Conservation (phyloP, 2,797 vertebrate species). For the Neosalanx taihuensis region DNA sequence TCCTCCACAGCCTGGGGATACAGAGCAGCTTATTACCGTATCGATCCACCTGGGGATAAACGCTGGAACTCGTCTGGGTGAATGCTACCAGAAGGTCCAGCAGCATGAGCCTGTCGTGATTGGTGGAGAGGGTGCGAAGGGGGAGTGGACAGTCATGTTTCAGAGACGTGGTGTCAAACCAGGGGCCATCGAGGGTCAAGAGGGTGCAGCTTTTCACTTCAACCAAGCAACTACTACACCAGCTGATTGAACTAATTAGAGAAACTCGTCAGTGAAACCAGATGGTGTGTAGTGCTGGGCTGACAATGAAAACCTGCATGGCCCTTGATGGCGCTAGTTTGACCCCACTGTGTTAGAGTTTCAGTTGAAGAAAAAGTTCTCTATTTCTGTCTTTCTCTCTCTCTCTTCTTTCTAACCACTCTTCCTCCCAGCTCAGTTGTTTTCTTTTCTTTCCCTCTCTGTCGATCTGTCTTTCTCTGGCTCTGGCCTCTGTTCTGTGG, state of each 20-base stretch:
- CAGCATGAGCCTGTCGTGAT: background rate
- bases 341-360: background rate
- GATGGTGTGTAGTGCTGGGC: too few species aligned
- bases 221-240: too few species aligned
- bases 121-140: slow-evolving; percentile 17
- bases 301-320: too few species aligned
- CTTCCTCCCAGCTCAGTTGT: slow-evolving; percentile 1
- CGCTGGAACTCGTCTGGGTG: background rate
- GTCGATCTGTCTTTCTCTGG: slow-evolving; percentile 52
- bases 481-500: slow-evolving; percentile 40
- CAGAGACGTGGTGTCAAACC: background rate
- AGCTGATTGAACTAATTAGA: too few species aligned
- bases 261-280: too few species aligned
- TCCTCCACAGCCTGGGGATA: background rate
- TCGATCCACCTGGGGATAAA: background rate
- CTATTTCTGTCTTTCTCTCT: slow-evolving; percentile 35
- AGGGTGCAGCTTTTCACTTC: too few species aligned
- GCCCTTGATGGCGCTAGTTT: too few species aligned
- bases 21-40: background rate
- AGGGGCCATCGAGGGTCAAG: too few species aligned
- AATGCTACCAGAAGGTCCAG: background rate
- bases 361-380: slow-evolving; percentile 27
- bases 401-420: slow-evolving; percentile 12
- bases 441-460: slow-evolving; percentile 25
- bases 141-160: slow-evolving; percentile 28